Evolutionary conservation across 2,888 invertebrate species (phyloP), one percentile per base, ranked within the genome.

Genomic region (Noctua janthina): DNA sequence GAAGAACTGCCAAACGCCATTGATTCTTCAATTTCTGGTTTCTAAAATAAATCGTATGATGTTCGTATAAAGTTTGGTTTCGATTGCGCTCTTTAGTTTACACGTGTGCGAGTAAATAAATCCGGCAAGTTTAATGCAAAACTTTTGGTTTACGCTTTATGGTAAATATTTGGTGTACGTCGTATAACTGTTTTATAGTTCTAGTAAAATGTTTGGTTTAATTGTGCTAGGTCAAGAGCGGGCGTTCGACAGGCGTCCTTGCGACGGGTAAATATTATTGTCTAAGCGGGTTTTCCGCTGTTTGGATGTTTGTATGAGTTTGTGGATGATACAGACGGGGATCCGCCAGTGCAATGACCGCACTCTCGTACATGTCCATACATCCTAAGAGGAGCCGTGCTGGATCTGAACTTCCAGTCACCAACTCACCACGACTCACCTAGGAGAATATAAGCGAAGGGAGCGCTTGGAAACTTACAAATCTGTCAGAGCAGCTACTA

Each of bases 121-220:
- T 95, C 95, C 93, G 93, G 94, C 94, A 93, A 96, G 96, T 96
- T 96, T 95, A 96, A 96, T 96, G 96, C 96, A 96, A 96, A 96
- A 96, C 95, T 96, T 96, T 96, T 96, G 96, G 96, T 96, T 96
- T 96, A 96, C 96, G 96, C 95, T 96, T 96, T 96, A 96, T 96
- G 96, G 96, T 97, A 97, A 97, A 97, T 97, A 97, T 97, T 96
- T 97, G 95, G 96, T 96, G 94, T 95, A 95, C 95, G 95, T 95
- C 96, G 96, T 96, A 95, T 96, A 96, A 95, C 95, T 95, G 96
- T 96, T 97, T 96, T 96, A 97, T 96, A 96, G 96, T 96, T 96
- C 94, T 94, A 96, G 96, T 96, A 95, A 96, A 96, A 96, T 96
- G 96, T 96, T 96, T 96, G 95, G 95, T 96, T 96, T 96, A 95